phyloP scores from a whole-genome alignment of 1,140 invertebrate species.

The Heliconius himera region DNA sequence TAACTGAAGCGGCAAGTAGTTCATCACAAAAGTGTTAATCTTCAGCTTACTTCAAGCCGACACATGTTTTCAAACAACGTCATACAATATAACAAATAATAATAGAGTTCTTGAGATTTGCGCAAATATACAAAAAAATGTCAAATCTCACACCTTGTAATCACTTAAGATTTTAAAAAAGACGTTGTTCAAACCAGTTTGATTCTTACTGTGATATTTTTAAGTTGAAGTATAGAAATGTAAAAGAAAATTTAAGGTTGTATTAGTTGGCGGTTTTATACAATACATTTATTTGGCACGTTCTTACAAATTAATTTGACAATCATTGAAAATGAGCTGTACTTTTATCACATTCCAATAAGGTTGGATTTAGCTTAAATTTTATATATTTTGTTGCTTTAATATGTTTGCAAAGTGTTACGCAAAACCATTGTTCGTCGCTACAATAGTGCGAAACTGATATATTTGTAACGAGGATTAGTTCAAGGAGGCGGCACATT shows the following conservation, averaged over 20 bases:
- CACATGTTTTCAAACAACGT: constrained; percentile 15
- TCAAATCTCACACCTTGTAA: constrained; percentile 36
- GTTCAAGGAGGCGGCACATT: constrained; percentile 19
- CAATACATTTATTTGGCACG: constrained; percentile 28
- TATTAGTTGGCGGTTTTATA: constrained; percentile 16
- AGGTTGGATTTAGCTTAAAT: not conserved
- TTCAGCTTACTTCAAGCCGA: constrained; percentile 20
- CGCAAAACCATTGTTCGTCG: not conserved
- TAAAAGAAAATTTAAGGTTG: not conserved
- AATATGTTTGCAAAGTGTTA: not conserved
- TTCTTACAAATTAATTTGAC: not conserved
- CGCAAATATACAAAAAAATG: constrained; percentile 37
- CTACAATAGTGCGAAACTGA: constrained; percentile 28
- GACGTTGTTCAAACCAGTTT: not conserved
- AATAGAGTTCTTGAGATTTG: constrained; percentile 21
- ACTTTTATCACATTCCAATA: not conserved
- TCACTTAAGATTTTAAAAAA: constrained; percentile 22
- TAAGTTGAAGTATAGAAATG: not conserved
- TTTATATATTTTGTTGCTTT: not conserved
- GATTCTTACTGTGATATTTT: not conserved
- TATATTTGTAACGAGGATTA: constrained; percentile 27
- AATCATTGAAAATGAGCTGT: not conserved
- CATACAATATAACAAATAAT: not conserved
- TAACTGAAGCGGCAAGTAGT: constrained; percentile 17
- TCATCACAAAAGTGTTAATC: constrained; percentile 27